Base-by-base conservation (phyloP, 1,140 invertebrate species). In the Apocrypta bakeri region DNA sequence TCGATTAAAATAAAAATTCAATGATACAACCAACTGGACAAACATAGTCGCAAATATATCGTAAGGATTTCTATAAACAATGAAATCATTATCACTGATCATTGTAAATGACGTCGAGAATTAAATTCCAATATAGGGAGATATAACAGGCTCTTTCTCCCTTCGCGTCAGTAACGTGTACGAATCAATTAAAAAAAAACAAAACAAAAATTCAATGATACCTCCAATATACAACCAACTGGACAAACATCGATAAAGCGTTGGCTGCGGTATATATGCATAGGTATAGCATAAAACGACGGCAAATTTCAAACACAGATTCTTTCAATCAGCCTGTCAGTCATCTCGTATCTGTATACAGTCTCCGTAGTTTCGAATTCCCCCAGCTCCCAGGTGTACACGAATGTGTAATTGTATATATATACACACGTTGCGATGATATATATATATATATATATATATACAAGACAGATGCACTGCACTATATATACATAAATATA, bases 311-410 rank as follows among this genome's bases (percentile, higher is more conserved):
- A 48, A 68, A 75, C 24, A 25, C 33, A 40, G 33, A 81, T 48
- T 81, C 24, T 74, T 81, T 56, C 72, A 66, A 81, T 81, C 81
- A 24, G 25, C 12, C 74, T 63, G 81, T 82, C 66, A 78, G 78
- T 82, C 74, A 69, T 14, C 14, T n/a, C 9, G 27, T 66, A 21
- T 25, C 63, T 66, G 3, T 61, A 64, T 24, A 25, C 63, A 66
- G 63, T 8, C 24, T 66, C 25, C 64, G 64, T 17, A 29, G 64
- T 29, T 66, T 66, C 64, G 27, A 66, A 66, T 66, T 25, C 25
- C n/a, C 14, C 31, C 68, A 17, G 21, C 31, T 31, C 48, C 73
- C 27, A n/a, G 9, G 33, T 17, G 12, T 17, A 48, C 17, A n/a
- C 17, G 48, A 2, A 37, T 37, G 33, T 9, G 33, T 37, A 37